A percentile compares a stretch with the other conserved stretches of the same genome.
phyloP scores from a whole-genome alignment of 1,140 invertebrate species.

The Diprion similis region DNA sequence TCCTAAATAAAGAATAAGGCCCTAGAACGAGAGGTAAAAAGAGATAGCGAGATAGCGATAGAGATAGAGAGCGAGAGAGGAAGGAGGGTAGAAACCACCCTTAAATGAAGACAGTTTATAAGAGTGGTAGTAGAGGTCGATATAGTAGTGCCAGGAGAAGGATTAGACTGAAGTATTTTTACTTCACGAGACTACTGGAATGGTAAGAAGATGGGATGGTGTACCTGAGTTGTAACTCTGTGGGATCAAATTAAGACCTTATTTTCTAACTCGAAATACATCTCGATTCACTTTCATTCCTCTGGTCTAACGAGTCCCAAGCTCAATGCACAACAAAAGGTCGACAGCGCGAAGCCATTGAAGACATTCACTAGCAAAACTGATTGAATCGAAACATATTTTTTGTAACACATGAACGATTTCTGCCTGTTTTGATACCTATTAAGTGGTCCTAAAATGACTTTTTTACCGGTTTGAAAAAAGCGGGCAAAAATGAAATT shows the following conservation, averaged over 20 bases:
- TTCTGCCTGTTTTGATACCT: too few relatives aligned
- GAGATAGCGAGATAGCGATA: too few relatives aligned
- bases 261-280: not conserved
- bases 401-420: too few relatives aligned
- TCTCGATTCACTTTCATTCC: not conserved
- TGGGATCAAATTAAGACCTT: not conserved
- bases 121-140: slow-evolving; percentile 5
- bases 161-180: not conserved
- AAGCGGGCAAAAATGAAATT: too few relatives aligned
- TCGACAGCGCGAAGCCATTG: too few relatives aligned
- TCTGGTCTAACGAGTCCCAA: not conserved
- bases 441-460: too few relatives aligned
- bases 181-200: not conserved
- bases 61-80: too few relatives aligned
- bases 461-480: too few relatives aligned
- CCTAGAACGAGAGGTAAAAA: not conserved
- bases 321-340: too few relatives aligned
- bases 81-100: not conserved
- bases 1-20: slow-evolving; percentile 7
- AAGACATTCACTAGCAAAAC: too few relatives aligned
- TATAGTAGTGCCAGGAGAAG: not conserved
- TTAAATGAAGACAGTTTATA: slow-evolving; percentile 8
- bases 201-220: too few relatives aligned
- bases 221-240: not conserved
- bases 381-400: too few relatives aligned